Evolutionary conservation across 2,888 invertebrate genomes (phyloP).

Genomic region (Synanthedon myopaeformis): DNA sequence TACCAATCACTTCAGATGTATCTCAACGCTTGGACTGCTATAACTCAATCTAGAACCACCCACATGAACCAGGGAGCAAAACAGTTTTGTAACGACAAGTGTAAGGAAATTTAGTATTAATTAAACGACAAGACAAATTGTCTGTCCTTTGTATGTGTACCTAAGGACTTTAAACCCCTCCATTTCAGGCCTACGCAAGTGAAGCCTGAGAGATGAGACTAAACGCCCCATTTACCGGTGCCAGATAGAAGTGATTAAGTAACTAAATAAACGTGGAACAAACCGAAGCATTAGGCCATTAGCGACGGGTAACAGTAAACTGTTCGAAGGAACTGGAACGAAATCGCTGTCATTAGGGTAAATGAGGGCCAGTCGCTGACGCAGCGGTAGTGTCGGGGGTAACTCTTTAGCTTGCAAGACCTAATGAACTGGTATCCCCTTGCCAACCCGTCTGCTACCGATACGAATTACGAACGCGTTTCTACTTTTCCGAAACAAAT

Average conservation of each 20-base stretch:
- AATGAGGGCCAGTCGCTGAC: constrained; percentile 57
- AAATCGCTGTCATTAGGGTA: constrained; percentile 67
- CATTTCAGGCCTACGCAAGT: background rate
- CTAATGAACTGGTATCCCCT: constrained; percentile 55
- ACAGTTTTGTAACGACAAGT: background rate
- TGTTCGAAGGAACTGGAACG: constrained; percentile 49
- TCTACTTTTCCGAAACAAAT: constrained; percentile 22
- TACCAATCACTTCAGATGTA: no score
- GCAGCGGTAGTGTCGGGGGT: constrained; percentile 44
- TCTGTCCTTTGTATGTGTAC: background rate
- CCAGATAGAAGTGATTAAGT: constrained; percentile 27
- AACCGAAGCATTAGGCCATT: constrained; percentile 52
- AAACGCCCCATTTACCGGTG: constrained; percentile 16
- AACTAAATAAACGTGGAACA: constrained; percentile 44
- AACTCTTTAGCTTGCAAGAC: constrained; percentile 49
- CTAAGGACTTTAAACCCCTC: background rate
- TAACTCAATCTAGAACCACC: no score
- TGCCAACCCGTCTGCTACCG: constrained; percentile 28
- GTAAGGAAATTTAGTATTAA: background rate
- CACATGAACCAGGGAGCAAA: no score
- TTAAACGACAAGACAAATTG: background rate
- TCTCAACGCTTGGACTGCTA: no score
- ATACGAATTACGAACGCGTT: constrained; percentile 23
- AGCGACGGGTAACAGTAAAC: constrained; percentile 55
- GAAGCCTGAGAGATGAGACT: constrained; percentile 2